Percentiles rank a stretch among this genome's conserved stretches.
These are phyloP conservation scores for Ancistrus triradiatus DNA, from an alignment of 2,113 vertebrate species.

Conservation along the genomic window DNA sequence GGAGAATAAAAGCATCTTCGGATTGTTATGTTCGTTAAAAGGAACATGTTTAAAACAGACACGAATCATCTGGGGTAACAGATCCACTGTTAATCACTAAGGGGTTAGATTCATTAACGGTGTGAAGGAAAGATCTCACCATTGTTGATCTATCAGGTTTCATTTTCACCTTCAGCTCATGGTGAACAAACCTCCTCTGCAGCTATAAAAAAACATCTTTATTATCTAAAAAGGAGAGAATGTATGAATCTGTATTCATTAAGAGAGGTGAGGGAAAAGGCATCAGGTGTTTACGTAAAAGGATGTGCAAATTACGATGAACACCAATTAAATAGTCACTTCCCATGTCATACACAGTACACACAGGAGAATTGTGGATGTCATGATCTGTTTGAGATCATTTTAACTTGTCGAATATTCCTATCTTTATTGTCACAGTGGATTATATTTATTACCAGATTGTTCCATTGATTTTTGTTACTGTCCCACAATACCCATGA, in stretches of 20 bases:
- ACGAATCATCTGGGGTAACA: slow-evolving; percentile 19
- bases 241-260: not conserved
- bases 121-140: slow-evolving; percentile 38
- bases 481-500: no score
- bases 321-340: not conserved
- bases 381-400: not conserved
- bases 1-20: not conserved
- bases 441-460: no score
- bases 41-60: slow-evolving; percentile 14
- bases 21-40: slow-evolving; percentile 32
- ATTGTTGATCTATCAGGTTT: slow-evolving; percentile 26
- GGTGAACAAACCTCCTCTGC: slow-evolving; percentile 13
- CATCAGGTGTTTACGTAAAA: not conserved
- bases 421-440: no score
- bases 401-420: no score
- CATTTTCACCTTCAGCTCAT: slow-evolving; percentile 45
- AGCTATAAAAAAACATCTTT: slow-evolving; percentile 8
- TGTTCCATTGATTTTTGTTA: no score
- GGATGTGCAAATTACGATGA: slow-evolving; percentile 11
- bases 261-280: not conserved
- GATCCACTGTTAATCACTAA: slow-evolving; percentile 28
- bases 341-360: no score
- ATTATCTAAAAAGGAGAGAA: slow-evolving; percentile 1
- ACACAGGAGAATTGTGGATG: not conserved
- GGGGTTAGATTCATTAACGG: slow-evolving; percentile 42